Evolutionary conservation across 2,113 vertebrate genomes (phyloP).

Genomic region (Nothoprocta perdicaria): DNA sequence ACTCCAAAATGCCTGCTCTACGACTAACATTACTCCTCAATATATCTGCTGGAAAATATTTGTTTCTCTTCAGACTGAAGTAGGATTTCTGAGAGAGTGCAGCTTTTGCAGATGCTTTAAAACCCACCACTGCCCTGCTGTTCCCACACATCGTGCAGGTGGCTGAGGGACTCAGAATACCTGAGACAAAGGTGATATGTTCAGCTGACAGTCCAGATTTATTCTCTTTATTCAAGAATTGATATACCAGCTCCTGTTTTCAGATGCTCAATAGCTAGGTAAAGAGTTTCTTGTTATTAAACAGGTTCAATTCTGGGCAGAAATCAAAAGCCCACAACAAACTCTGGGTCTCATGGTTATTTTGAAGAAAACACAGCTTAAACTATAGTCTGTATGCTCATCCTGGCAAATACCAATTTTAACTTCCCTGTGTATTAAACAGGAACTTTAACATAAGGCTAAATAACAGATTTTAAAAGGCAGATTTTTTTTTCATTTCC

Average conservation of each 20-base stretch:
- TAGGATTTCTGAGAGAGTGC: not conserved
- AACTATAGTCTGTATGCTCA: not conserved
- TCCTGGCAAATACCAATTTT: not conserved
- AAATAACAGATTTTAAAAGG: not conserved
- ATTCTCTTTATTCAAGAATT: not conserved
- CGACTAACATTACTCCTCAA: not conserved
- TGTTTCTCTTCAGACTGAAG: not conserved
- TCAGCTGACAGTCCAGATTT: not conserved
- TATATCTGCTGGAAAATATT: not conserved
- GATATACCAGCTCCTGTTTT: accelerated
- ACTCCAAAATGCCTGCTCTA: not conserved
- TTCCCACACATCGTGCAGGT: not conserved
- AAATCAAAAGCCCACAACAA: not conserved
- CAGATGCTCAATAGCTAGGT: accelerated
- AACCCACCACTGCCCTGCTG: not conserved
- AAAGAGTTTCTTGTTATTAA: not conserved
- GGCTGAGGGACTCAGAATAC: not conserved
- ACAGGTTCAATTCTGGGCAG: not conserved
- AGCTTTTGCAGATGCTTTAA: not conserved
- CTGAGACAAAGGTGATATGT: not conserved
- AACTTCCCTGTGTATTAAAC: not conserved
- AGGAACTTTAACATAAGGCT: not conserved
- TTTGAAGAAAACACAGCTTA: not conserved
- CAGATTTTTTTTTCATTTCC: not conserved
- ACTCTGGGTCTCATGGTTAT: not conserved